Conservation (phyloP, 2,797 vertebrate species). For the Cacajao melanocephalus region DNA sequence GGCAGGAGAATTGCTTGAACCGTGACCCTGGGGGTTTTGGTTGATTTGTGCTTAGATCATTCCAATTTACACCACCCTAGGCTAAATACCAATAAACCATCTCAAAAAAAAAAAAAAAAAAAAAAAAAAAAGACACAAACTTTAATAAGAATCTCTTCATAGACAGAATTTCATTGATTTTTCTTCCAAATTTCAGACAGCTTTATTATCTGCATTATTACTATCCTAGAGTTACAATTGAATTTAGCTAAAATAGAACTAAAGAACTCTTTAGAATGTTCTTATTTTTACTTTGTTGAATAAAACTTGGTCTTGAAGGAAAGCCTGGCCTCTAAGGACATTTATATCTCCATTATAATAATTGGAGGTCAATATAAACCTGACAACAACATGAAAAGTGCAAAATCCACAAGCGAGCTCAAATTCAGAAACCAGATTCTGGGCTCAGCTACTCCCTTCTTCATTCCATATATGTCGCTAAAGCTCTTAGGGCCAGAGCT, state of each 20-base stretch:
- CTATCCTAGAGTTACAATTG: conserved; percentile 47
- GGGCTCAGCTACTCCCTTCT: background rate
- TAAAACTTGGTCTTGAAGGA: background rate
- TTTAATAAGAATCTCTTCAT: conserved; percentile 31
- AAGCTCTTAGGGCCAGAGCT: background rate
- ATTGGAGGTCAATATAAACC: background rate
- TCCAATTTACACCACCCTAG: too few species aligned
- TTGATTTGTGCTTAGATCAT: too few species aligned
- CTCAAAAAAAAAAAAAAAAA: too few species aligned
- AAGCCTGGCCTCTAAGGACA: background rate
- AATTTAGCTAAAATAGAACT: conserved; percentile 34
- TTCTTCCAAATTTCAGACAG: conserved; percentile 19
- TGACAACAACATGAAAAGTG: background rate
- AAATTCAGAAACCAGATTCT: background rate
- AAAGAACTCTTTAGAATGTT: background rate
- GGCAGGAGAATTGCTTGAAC: too few species aligned
- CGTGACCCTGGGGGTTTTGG: too few species aligned
- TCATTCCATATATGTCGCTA: background rate
- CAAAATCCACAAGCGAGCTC: background rate
- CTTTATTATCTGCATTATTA: conserved; percentile 40
- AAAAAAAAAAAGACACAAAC: background rate
- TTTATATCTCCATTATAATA: background rate
- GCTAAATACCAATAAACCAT: too few species aligned
- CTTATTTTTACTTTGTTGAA: conserved; percentile 37
- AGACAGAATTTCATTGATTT: conserved; percentile 41